Conservation (phyloP, 2,113 vertebrate species). For the Sinocyclocheilus anophthalmus region DNA sequence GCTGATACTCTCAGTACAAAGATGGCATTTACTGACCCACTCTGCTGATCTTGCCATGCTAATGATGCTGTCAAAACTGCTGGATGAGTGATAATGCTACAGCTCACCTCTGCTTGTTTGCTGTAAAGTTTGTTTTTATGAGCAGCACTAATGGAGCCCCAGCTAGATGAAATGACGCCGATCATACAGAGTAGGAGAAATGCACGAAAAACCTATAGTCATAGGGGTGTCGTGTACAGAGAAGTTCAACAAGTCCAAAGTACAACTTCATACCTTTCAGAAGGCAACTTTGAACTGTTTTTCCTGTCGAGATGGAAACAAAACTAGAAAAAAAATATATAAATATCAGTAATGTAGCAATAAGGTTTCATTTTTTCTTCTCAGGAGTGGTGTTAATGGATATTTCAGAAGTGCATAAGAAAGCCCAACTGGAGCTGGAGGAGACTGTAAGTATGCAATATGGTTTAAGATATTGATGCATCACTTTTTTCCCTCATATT, state of each 20-base stretch:
- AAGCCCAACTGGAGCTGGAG: constrained; percentile 86
- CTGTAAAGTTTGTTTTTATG: constrained; percentile 39
- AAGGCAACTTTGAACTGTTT: constrained; percentile 2
- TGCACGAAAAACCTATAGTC: not conserved
- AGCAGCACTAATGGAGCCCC: constrained; percentile 28
- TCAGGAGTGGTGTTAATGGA: constrained; percentile 91
- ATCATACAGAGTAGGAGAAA: not conserved
- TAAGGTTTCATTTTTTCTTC: constrained; percentile 57
- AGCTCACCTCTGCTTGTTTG: constrained; percentile 46
- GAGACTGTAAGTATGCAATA: constrained; percentile 84
- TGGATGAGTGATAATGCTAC: constrained; percentile 20
- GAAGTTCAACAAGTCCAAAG: not conserved
- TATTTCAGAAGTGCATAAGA: constrained; percentile 88
- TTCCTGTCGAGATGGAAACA: not conserved
- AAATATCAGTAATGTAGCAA: not conserved
- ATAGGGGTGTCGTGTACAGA: not conserved
- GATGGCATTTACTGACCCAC: constrained; percentile 56
- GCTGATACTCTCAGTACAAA: constrained; percentile 49
- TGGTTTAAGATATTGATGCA: not conserved
- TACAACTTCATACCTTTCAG: not conserved
- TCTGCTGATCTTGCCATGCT: constrained; percentile 61
- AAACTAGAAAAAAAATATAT: not conserved
- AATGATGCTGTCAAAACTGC: constrained; percentile 44
- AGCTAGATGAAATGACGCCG: constrained; percentile 32
- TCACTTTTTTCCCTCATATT: not conserved